Evolutionary conservation across 2,797 vertebrate genomes (phyloP).

Genomic region (Melopsittacus undulatus): DNA sequence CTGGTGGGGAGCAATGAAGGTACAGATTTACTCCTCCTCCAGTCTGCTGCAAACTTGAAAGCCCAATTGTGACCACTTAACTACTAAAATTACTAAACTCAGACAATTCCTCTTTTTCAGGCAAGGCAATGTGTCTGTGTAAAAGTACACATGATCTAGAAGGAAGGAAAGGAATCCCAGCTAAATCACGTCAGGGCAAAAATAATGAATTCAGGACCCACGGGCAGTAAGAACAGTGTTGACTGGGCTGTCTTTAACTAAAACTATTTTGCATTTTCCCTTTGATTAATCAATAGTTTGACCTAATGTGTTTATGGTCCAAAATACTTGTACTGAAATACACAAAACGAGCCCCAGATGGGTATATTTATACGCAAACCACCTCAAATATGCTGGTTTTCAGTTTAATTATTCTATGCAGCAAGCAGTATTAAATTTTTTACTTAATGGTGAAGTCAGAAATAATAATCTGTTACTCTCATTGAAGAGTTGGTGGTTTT

Average conservation of each 20-base stretch:
- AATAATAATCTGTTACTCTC: background rate
- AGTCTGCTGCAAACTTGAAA: conserved; percentile 50
- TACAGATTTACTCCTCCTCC: conserved; percentile 40
- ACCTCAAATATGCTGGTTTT: background rate
- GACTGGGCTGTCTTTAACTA: background rate
- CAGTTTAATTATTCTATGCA: background rate
- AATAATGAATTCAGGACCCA: background rate
- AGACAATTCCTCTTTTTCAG: background rate
- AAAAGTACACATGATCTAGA: background rate
- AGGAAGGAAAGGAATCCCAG: background rate
- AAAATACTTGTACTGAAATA: background rate
- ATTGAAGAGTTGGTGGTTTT: background rate
- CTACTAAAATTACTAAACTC: conserved; percentile 29
- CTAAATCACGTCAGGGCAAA: background rate
- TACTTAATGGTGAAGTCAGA: background rate
- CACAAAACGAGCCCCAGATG: background rate
- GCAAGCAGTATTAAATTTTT: background rate
- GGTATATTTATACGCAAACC: background rate
- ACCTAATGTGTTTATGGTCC: background rate
- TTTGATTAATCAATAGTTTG: background rate
- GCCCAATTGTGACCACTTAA: conserved; percentile 45
- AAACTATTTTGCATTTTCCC: background rate
- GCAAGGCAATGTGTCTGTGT: background rate
- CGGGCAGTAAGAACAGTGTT: background rate
- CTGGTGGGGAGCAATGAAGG: conserved; percentile 30